phyloP scores from a whole-genome alignment of 2,888 invertebrate species.

The Caenorhabditis wallacei region DNA sequence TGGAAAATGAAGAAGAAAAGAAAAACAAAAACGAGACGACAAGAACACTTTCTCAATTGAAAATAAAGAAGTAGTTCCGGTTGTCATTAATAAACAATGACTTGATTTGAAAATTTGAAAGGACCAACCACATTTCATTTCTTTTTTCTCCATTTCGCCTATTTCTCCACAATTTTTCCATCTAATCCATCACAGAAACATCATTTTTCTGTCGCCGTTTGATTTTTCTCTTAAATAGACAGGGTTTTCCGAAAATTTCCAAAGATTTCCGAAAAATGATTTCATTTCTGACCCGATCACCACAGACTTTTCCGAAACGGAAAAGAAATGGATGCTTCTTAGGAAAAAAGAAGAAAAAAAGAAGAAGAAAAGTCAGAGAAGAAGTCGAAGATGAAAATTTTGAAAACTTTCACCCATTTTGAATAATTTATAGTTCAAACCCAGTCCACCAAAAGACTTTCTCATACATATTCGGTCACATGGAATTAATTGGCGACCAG shows the following conservation, averaged over 20 bases:
- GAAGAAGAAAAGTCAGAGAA: conserved; percentile 26
- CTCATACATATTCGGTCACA: conserved; percentile 65
- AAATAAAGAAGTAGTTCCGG: conserved; percentile 38
- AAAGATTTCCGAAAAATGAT: conserved; percentile 6
- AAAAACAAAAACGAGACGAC: conserved; percentile 10
- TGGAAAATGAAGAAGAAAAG: conserved; percentile 1
- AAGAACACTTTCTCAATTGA: conserved; percentile 13
- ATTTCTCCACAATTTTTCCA: conserved; percentile 26
- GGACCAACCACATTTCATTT: conserved; percentile 7
- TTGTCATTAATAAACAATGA: conserved; percentile 62
- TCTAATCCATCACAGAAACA: conserved; percentile 47
- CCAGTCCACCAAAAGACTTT: conserved; percentile 41
- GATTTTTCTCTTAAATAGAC: conserved; percentile 6
- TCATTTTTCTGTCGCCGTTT: conserved; percentile 15
- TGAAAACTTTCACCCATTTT: conserved; percentile 54
- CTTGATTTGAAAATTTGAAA: conserved; percentile 48
- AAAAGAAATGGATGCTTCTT: conserved; percentile 1
- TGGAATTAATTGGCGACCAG: conserved; percentile 65
- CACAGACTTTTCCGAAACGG: background rate
- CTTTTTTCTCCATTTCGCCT: conserved; percentile 3
- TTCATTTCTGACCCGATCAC: conserved; percentile 5
- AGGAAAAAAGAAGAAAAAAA: conserved; percentile 1
- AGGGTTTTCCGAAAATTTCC: background rate
- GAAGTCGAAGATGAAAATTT: conserved; percentile 41
- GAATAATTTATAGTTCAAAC: conserved; percentile 54